Evolutionary conservation across 2,888 invertebrate species (phyloP).

Genomic region (Agrotis ipsilon): DNA sequence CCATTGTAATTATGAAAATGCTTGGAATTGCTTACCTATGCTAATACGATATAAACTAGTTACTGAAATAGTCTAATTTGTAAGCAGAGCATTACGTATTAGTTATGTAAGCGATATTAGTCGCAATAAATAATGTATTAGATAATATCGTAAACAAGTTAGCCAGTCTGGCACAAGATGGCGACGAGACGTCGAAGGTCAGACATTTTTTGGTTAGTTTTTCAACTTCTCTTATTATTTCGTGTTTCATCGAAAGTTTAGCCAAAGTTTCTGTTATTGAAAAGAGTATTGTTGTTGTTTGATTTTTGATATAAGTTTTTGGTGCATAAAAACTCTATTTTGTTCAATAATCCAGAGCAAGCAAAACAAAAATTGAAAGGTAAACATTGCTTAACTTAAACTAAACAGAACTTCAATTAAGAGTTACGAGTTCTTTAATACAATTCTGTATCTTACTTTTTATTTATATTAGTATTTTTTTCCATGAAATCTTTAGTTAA

Average conservation of each 20-base stretch:
- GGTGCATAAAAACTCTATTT: neutral
- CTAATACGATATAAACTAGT: slow-evolving; percentile 13
- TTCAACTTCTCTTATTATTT: slow-evolving; percentile 40
- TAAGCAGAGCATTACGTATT: slow-evolving; percentile 27
- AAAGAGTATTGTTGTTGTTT: slow-evolving; percentile 23
- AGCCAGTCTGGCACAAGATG: slow-evolving; percentile 43
- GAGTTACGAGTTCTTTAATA: neutral
- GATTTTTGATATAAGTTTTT: slow-evolving; percentile 20
- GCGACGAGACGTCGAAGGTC: slow-evolving; percentile 50
- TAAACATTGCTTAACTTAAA: neutral
- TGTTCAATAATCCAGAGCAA: neutral
- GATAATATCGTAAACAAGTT: slow-evolving; percentile 37
- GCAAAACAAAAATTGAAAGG: neutral
- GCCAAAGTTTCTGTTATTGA: slow-evolving; percentile 8
- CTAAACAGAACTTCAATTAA: neutral
- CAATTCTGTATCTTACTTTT: neutral
- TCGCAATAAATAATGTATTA: slow-evolving; percentile 45
- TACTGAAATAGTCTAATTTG: slow-evolving; percentile 27
- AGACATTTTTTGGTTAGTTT: slow-evolving; percentile 32
- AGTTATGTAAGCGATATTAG: slow-evolving; percentile 35
- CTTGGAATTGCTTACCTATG: slow-evolving; percentile 24
- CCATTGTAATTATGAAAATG: neutral
- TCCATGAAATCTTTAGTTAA: neutral
- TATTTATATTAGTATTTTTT: neutral
- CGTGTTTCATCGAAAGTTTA: slow-evolving; percentile 28